Percentiles rank a stretch among this genome's conserved stretches.
phyloP scores from a whole-genome alignment of 2,888 invertebrate genomes.

The Dryocosmus kuriphilus region DNA sequence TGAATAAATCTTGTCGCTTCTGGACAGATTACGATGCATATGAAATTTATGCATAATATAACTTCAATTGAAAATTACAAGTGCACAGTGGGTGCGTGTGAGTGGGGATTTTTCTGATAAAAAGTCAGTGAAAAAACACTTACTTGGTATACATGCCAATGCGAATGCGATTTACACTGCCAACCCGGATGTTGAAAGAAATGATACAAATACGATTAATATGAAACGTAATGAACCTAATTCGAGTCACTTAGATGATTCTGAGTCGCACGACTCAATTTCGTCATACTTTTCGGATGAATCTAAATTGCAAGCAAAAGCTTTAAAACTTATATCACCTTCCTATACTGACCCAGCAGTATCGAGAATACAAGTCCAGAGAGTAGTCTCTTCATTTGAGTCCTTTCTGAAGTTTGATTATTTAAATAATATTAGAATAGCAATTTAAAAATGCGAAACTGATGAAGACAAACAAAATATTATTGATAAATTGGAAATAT shows the following conservation, averaged over 20 bases:
- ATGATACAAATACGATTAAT: background rate
- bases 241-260: no score
- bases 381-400: conserved; percentile 13
- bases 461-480: background rate
- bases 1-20: no score
- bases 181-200: background rate
- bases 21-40: no score
- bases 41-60: no score
- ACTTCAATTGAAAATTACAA: no score
- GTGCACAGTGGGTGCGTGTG: no score
- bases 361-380: conserved; percentile 11
- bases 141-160: background rate
- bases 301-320: background rate
- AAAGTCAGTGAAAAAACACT: background rate
- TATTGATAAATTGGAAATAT: conserved; percentile 13
- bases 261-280: background rate
- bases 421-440: background rate
- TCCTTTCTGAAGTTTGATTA: conserved; percentile 14
- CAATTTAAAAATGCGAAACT: background rate
- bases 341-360: conserved; percentile 4
- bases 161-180: background rate
- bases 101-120: background rate
- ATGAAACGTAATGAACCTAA: no score
- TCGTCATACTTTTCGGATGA: background rate
- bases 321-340: conserved; percentile 6